Evolutionary conservation across 23 tunicate species (phyloP), one percentile per base, ranked within the genome.

Genomic region (Botrylloides violaceus): DNA sequence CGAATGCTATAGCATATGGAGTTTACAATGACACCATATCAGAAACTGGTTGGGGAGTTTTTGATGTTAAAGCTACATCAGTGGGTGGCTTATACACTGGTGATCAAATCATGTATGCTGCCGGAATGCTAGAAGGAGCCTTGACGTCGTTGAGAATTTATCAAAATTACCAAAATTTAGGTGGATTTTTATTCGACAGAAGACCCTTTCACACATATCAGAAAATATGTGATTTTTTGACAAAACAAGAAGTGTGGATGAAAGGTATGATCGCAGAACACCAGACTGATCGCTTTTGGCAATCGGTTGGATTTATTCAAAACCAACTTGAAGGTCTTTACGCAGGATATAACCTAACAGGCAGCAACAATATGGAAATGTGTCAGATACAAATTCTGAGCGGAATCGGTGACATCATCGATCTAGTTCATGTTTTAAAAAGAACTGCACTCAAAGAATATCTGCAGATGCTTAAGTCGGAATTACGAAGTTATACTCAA

Each of bases 341-440:
- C 0, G 1, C 1, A 3, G 80, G 80, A 0, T 63, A 27, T 76
- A 59, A 62, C 7, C 25, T 61, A 20, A 49, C 53, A 7, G 37
- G 49, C 1, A 63, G 26, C 3, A 2, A 36, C 0, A 31, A 19
- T 15, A 27, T 76, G 71, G 63, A 23, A 30, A 28, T 43, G 59
- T 76, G 80, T 23, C 58, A 76, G 23, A 33, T 76, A 6, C 49
- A 32, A 36, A 35, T 76, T 2, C 37, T 76, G 30, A 76, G 53
- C 75, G 75, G 76, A 4, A 38, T 64, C 1, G 80, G 80, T 0
- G 80, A 76, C 38, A 34, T 76, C 49, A 76, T 76, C 55, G 80
- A 76, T 28, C 55, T 76, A 21, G 5, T 38, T 4, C 50, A 64
- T 33, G 80, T 64, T 5, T 64, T 76, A 3, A 28, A 59, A 30